Evolutionary conservation across 2,888 invertebrate species (phyloP).

Genomic region (Tetragonula carbonaria): DNA sequence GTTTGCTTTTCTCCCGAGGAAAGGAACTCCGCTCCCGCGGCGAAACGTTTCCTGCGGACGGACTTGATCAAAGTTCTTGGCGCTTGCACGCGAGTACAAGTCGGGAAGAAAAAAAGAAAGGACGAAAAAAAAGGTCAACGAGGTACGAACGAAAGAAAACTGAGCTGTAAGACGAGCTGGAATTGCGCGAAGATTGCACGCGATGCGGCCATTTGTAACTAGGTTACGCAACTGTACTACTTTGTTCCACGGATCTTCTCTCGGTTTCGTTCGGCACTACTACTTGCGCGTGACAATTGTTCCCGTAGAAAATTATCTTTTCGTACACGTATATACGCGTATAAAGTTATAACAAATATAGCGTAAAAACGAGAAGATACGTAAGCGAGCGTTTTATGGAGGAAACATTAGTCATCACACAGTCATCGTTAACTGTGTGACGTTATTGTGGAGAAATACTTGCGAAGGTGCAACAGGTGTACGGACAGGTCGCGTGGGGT

Average conservation of each 20-base stretch:
- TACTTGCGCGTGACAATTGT: slow-evolving; percentile 45
- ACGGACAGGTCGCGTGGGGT: slow-evolving; percentile 21
- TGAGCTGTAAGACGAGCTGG: not conserved
- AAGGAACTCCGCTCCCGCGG: slow-evolving; percentile 9
- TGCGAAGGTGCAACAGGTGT: slow-evolving; percentile 64
- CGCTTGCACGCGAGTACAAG: not conserved
- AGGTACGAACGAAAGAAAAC: slow-evolving; percentile 11
- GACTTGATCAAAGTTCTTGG: not conserved
- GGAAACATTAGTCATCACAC: too few relatives aligned
- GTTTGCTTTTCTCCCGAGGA: not conserved
- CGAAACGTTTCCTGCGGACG: not conserved
- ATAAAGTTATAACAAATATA: not conserved
- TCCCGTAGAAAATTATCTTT: not conserved
- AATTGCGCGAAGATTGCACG: slow-evolving; percentile 58
- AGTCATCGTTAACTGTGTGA: not conserved
- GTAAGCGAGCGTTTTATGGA: not conserved
- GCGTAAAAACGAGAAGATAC: not conserved
- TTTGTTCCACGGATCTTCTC: slow-evolving; percentile 1
- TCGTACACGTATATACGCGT: not conserved
- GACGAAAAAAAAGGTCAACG: slow-evolving; percentile 5
- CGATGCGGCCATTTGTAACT: slow-evolving; percentile 76
- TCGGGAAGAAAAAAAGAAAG: not conserved
- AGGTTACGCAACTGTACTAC: slow-evolving; percentile 67
- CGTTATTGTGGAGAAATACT: too few relatives aligned
- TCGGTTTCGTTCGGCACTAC: slow-evolving; percentile 22